Evolutionary conservation across 2,113 vertebrate species (phyloP).

Genomic region (Cephalopterus ornatus): DNA sequence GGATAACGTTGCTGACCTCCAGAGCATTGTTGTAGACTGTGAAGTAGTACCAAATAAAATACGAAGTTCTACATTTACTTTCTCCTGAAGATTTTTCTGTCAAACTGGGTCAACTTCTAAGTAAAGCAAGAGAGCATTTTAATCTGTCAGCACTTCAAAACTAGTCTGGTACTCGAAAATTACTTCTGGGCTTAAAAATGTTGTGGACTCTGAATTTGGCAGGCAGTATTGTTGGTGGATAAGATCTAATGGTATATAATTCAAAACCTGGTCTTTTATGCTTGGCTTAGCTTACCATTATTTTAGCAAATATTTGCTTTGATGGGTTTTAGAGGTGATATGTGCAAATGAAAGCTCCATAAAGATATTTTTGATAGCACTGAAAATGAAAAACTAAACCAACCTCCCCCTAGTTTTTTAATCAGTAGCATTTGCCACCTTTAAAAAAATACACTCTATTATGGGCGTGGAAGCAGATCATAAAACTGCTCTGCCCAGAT

Average conservation of each 20-base stretch:
- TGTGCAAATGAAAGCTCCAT: neutral
- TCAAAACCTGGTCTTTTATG: neutral
- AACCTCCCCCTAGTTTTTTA: neutral
- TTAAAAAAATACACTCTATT: neutral
- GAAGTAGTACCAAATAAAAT: neutral
- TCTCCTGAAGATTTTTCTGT: neutral
- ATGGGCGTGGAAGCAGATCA: neutral
- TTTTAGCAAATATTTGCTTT: neutral
- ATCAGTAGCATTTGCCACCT: neutral
- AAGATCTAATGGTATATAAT: neutral
- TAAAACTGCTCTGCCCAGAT: neutral
- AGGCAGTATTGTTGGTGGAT: neutral
- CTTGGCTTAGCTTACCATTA: neutral
- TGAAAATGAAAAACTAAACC: neutral
- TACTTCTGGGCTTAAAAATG: neutral
- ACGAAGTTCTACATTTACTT: neutral
- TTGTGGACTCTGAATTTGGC: neutral
- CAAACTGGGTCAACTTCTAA: slow-evolving; percentile 16
- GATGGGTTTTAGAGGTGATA: neutral
- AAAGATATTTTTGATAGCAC: neutral
- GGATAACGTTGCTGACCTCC: neutral
- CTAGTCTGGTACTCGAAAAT: slow-evolving; percentile 6
- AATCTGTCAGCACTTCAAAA: neutral
- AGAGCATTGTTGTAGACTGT: neutral
- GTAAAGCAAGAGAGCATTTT: slow-evolving; percentile 10